Conservation (phyloP, 2,888 invertebrate genomes). For the Volucella inflata region DNA sequence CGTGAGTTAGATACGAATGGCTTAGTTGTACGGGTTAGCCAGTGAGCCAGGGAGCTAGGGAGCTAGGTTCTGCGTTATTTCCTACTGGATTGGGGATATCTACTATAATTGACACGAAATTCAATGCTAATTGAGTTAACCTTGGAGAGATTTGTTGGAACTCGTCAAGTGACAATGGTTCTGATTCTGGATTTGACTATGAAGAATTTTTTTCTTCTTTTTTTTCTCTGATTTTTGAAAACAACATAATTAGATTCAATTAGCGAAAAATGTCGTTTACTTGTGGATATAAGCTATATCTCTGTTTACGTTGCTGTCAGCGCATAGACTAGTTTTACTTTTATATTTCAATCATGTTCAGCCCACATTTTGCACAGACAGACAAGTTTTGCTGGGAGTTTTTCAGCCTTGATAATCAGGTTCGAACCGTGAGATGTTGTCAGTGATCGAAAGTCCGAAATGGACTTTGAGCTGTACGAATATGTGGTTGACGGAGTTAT, state of each 20-base stretch:
- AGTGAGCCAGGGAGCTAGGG: too few relatives aligned
- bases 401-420: too few relatives aligned
- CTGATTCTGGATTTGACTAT: not conserved
- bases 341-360: too few relatives aligned
- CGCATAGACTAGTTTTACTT: too few relatives aligned
- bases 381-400: too few relatives aligned
- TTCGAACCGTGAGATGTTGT: too few relatives aligned
- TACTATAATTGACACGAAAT: conserved; percentile 1
- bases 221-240: not conserved
- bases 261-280: not conserved
- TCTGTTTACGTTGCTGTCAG: too few relatives aligned
- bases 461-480: too few relatives aligned
- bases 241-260: not conserved
- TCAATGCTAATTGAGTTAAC: conserved; percentile 39
- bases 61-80: not conserved
- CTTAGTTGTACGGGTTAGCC: conserved; percentile 6
- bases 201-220: not conserved
- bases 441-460: too few relatives aligned
- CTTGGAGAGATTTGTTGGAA: conserved; percentile 28
- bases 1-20: not conserved
- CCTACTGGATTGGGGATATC: not conserved
- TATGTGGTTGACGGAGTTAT: too few relatives aligned
- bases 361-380: too few relatives aligned
- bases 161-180: conserved; percentile 21
- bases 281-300: too few relatives aligned